Conservation (phyloP, 2,113 vertebrate species). For the Gallinago jamesoni region DNA sequence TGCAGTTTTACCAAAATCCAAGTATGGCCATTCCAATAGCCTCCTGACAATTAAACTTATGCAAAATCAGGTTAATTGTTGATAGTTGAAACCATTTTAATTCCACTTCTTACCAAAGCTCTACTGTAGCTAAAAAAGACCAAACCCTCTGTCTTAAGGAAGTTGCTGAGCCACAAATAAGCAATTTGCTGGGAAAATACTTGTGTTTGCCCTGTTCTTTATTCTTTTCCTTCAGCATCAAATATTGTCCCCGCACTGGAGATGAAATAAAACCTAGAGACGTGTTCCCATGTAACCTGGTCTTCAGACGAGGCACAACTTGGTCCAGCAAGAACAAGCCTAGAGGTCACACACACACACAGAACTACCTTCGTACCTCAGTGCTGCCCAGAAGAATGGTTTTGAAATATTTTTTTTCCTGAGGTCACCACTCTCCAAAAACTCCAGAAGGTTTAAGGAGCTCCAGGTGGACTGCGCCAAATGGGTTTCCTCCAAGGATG, state of each 20-base stretch:
- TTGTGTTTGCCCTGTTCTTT: neutral
- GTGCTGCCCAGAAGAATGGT: neutral
- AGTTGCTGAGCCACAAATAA: neutral
- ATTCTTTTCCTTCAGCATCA: neutral
- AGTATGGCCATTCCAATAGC: neutral
- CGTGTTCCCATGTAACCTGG: neutral
- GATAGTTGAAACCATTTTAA: neutral
- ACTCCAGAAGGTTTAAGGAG: neutral
- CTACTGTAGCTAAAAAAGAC: neutral
- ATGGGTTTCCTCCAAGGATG: neutral
- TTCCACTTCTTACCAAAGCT: neutral
- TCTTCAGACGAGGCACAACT: neutral
- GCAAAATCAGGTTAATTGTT: neutral
- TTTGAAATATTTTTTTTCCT: neutral
- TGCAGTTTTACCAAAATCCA: accelerated
- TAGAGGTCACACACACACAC: neutral
- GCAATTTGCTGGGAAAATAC: neutral
- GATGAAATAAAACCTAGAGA: neutral
- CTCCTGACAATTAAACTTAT: neutral
- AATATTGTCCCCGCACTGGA: neutral
- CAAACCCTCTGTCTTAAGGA: neutral
- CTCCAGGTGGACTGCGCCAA: neutral
- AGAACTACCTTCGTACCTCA: neutral
- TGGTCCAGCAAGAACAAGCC: neutral
- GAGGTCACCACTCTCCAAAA: neutral